phyloP scores from a whole-genome alignment of 2,888 invertebrate species.

The Anthophora plumipes region DNA sequence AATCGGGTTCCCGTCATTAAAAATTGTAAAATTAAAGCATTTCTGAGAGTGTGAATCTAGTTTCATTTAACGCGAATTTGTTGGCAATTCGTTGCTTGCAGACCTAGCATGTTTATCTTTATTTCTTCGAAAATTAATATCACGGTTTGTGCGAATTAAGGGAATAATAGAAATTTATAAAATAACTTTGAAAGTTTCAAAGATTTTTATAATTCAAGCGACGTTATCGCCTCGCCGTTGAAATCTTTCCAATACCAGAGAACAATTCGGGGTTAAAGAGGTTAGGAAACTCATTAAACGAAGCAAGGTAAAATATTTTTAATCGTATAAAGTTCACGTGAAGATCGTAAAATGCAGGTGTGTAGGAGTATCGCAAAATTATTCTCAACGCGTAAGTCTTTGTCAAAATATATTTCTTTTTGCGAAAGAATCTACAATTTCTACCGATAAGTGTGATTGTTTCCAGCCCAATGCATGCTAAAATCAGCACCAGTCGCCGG shows the following conservation, averaged over 20 bases:
- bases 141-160: too few relatives aligned
- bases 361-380: background rate
- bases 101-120: background rate
- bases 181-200: background rate
- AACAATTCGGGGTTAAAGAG: background rate
- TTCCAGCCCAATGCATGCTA: slow-evolving; percentile 8
- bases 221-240: too few relatives aligned
- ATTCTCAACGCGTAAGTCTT: slow-evolving; percentile 39
- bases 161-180: background rate
- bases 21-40: too few relatives aligned
- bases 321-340: background rate
- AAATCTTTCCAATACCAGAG: too few relatives aligned
- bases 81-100: background rate
- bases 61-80: background rate
- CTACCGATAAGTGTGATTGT: background rate
- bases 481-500: slow-evolving; percentile 14
- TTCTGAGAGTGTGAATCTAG: background rate
- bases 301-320: too few relatives aligned
- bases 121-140: background rate
- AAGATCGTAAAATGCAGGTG: slow-evolving; percentile 21
- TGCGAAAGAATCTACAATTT: too few relatives aligned
- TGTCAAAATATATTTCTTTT: background rate
- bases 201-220: background rate
- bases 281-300: background rate
- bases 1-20: too few relatives aligned